Base-by-base conservation (phyloP, 1,140 invertebrate genomes). In the Sarcophaga bullata region DNA sequence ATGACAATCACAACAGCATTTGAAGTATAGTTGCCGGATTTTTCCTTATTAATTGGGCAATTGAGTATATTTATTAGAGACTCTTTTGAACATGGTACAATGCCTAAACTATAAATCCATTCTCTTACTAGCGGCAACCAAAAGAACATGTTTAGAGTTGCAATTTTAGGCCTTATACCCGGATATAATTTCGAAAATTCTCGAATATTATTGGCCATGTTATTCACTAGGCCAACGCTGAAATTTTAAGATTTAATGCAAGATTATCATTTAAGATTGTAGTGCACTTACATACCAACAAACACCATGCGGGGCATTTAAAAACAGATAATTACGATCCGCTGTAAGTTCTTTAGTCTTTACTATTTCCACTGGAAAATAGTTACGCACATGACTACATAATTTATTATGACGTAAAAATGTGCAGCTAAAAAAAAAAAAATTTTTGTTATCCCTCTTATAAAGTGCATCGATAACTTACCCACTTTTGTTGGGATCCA, bases 291-390 rank as follows among this genome's bases (percentile, higher is more conserved):
- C 83, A 85, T 83, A 90, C 89, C 89, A 85, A 50, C 89, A 91
- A 10, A 98, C 92, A 1, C 98, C 98, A 90, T 99, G 98, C 1
- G 98, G 98, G 91, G 97, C 97, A 80, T 93, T 94, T 3, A 95
- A 95, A 83, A 98, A 94, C 3, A 98, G 91, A 87, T 98, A 98
- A 90, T 97, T 97, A 84, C 91, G 94, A 8, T 92, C 91, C 0
- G 96, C 93, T 86, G 95, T 94, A 54, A 98, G 88, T 9, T 97
- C 96, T 0, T 91, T 92, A 0, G 96, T 96, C 90, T 97, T 97
- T 0, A 96, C 93, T 9, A 98, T 88, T 80, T 93, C 93, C 6
- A 97, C 89, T 0, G 97, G 97, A 89, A 98, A 98, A 89, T 97
- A 98, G 84, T 95, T 92, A 9, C 93, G 90, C 87, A 94, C 95